These are phyloP conservation scores for Leptinotarsa haldemani DNA, from an alignment of 2,888 invertebrate genomes.

Conservation along the genomic window DNA sequence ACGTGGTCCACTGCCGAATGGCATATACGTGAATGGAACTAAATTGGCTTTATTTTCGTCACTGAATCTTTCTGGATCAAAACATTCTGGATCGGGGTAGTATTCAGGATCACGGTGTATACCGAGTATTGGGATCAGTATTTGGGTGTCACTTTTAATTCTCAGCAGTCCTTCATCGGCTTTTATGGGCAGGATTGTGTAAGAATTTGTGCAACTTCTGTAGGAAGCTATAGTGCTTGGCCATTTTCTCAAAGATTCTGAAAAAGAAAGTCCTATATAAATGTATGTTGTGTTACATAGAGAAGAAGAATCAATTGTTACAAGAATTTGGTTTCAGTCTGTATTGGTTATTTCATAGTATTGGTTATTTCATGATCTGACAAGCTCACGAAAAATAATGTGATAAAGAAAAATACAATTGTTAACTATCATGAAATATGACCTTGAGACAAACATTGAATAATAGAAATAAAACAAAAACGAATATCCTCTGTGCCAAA, in stretches of 20 bases:
- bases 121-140: constrained; percentile 60
- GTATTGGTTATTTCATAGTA: too few species aligned
- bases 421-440: too few species aligned
- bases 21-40: constrained; percentile 67
- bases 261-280: neutral
- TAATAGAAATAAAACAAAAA: too few species aligned
- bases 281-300: too few species aligned
- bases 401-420: too few species aligned
- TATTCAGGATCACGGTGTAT: constrained; percentile 65
- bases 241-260: constrained; percentile 49
- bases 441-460: too few species aligned
- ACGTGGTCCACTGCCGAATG: constrained; percentile 70
- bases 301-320: too few species aligned
- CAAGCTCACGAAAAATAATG: too few species aligned
- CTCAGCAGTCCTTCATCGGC: constrained; percentile 50
- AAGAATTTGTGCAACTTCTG: constrained; percentile 67
- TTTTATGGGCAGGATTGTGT: constrained; percentile 56
- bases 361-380: too few species aligned
- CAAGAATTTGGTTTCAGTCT: too few species aligned
- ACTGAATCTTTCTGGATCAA: constrained; percentile 65
- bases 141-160: constrained; percentile 53
- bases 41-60: constrained; percentile 63
- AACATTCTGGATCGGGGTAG: constrained; percentile 66
- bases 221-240: constrained; percentile 57
- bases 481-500: too few species aligned